These are phyloP conservation scores for Axea sp. DNA, from an alignment of 2,888 invertebrate genomes.

Conservation along the genomic window DNA sequence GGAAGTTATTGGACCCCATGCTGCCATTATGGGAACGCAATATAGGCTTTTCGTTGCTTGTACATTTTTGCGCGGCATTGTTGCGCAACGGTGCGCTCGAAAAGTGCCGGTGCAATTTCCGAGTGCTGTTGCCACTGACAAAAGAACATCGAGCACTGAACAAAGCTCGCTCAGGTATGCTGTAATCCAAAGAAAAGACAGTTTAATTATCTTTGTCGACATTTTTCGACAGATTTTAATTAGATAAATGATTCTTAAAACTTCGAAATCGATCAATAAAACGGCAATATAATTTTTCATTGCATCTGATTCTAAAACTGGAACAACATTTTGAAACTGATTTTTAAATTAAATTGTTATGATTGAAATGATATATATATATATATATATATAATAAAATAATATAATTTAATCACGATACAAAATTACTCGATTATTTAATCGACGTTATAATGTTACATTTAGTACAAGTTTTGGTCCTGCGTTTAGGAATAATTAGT, in stretches of 20 bases:
- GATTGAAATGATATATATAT: too few species aligned
- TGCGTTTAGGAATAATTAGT: too few species aligned
- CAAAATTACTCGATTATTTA: too few species aligned
- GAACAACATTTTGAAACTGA: too few species aligned
- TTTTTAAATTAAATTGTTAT: too few species aligned
- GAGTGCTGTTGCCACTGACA: constrained; percentile 9
- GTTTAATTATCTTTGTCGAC: constrained; percentile 32
- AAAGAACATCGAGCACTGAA: constrained; percentile 22
- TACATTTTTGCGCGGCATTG: constrained; percentile 71
- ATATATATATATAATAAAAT: too few species aligned
- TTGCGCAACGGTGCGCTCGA: constrained; percentile 70
- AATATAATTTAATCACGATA: too few species aligned
- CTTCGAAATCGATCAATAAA: background rate
- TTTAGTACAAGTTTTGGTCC: too few species aligned
- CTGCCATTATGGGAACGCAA: constrained; percentile 74
- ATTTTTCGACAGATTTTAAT: constrained; percentile 13
- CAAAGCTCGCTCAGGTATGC: constrained; percentile 16
- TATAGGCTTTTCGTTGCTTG: constrained; percentile 70
- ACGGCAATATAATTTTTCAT: too few species aligned
- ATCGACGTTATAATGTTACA: too few species aligned
- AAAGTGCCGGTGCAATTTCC: constrained; percentile 66
- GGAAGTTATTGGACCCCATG: constrained; percentile 64
- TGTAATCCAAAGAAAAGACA: constrained; percentile 18
- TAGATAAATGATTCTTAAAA: constrained; percentile 10
- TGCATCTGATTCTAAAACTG: too few species aligned